These are phyloP conservation scores for Hermatobates lingyangjiaoensis DNA, from an alignment of 1,140 invertebrate genomes.

Conservation along the genomic window DNA sequence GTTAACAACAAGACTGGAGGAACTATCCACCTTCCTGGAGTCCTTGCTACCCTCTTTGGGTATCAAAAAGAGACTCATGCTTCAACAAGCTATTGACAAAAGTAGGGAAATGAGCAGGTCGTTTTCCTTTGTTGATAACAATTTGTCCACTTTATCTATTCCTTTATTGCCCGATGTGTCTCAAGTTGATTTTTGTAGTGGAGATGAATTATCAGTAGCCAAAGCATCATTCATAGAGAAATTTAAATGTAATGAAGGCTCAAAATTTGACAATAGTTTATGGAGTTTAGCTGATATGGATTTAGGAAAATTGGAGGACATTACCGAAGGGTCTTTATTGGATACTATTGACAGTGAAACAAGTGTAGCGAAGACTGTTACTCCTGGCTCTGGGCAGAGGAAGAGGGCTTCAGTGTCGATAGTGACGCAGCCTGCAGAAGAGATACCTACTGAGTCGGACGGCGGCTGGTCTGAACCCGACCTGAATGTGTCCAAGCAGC, in stretches of 20 bases:
- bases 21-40: conserved; percentile 47
- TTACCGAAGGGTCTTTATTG: conserved; percentile 3
- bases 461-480: conserved; percentile 73
- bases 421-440: neutral
- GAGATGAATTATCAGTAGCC: neutral
- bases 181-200: conserved; percentile 17
- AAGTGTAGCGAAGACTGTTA: conserved; percentile 24
- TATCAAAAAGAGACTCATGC: conserved; percentile 26
- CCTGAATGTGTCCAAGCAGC: conserved; percentile 49
- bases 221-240: neutral
- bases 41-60: conserved; percentile 33
- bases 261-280: no score
- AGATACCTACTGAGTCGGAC: conserved; percentile 40
- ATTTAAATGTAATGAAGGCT: neutral
- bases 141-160: conserved; percentile 1
- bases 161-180: conserved; percentile 19
- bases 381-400: neutral
- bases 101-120: conserved; percentile 32
- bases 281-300: no score
- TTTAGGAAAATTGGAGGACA: no score
- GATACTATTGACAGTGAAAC: conserved; percentile 20
- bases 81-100: conserved; percentile 32
- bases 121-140: conserved; percentile 11
- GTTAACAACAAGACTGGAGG: conserved; percentile 41
- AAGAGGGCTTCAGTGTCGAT: neutral